Conservation (phyloP, 2,888 invertebrate species). For the Patella caerulea region DNA sequence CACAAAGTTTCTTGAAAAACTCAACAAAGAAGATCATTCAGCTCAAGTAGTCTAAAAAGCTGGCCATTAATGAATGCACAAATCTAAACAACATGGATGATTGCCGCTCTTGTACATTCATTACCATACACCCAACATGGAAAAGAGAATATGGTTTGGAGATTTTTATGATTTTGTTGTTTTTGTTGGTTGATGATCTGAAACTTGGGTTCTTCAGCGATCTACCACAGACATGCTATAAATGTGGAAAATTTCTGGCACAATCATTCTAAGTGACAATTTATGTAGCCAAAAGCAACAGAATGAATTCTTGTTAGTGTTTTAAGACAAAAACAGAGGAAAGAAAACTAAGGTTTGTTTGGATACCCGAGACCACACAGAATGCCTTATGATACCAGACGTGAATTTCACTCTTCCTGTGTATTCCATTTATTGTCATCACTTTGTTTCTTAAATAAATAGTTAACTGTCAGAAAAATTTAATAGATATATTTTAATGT, state of each 20-base stretch:
- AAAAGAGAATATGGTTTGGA: not conserved
- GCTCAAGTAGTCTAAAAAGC: no score
- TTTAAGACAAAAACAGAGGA: not conserved
- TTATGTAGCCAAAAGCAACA: slow-evolving; percentile 12
- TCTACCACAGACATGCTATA: slow-evolving; percentile 4
- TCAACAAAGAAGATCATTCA: no score
- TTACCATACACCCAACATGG: no score
- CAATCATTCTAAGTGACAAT: not conserved
- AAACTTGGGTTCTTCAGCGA: not conserved
- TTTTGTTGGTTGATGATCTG: not conserved
- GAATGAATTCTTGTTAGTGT: not conserved
- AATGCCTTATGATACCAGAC: not conserved
- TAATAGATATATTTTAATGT: not conserved
- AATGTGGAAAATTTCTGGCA: slow-evolving; percentile 6
- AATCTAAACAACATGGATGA: no score
- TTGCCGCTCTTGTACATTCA: no score
- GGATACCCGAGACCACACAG: not conserved
- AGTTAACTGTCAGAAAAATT: not conserved
- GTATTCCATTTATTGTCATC: slow-evolving; percentile 10
- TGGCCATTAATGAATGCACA: no score
- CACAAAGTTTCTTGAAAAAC: no score
- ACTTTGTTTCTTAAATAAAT: not conserved
- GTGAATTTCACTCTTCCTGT: not conserved
- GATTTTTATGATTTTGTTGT: not conserved
- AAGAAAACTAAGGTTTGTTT: slow-evolving; percentile 2